phyloP scores from a whole-genome alignment of 2,888 invertebrate genomes.

The Vanessa cardui region DNA sequence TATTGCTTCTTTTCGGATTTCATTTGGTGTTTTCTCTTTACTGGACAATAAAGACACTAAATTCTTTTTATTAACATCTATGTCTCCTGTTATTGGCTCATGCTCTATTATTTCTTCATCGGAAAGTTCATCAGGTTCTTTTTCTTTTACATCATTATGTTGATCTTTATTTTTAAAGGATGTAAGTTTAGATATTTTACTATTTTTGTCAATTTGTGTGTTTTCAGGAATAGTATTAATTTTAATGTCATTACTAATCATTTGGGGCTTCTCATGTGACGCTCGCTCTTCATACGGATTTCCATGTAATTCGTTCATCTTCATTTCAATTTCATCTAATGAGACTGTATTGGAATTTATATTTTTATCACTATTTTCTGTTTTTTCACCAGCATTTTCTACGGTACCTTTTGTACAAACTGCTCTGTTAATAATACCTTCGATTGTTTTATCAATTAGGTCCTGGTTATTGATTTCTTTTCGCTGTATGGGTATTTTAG shows the following conservation, averaged over 20 bases:
- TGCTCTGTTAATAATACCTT: constrained; percentile 68
- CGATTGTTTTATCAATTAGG: constrained; percentile 74
- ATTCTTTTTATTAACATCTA: constrained; percentile 41
- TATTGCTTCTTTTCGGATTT: constrained; percentile 60
- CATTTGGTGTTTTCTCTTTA: constrained; percentile 57
- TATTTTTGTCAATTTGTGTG: constrained; percentile 47
- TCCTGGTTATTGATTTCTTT: constrained; percentile 68
- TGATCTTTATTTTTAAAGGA: constrained; percentile 54
- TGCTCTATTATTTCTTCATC: constrained; percentile 55
- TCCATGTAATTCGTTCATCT: constrained; percentile 78
- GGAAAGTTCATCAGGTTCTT: constrained; percentile 44
- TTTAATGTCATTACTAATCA: constrained; percentile 50
- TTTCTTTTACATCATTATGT: constrained; percentile 43
- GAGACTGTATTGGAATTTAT: constrained; percentile 46
- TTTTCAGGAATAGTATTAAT: constrained; percentile 50
- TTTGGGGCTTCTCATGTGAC: constrained; percentile 60
- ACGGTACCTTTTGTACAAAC: constrained; percentile 51
- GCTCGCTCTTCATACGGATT: constrained; percentile 70
- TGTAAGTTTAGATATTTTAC: constrained; percentile 55
- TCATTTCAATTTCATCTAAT: constrained; percentile 72
- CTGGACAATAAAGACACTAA: constrained; percentile 35
- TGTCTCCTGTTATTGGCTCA: constrained; percentile 54
- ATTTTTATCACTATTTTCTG: constrained; percentile 44
- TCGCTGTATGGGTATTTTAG: constrained; percentile 49
- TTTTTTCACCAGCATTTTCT: constrained; percentile 46